Percentiles rank a stretch among this genome's conserved stretches.
These are phyloP conservation scores for Prunella himalayana DNA, from an alignment of 2,113 vertebrate genomes.

Conservation along the genomic window DNA sequence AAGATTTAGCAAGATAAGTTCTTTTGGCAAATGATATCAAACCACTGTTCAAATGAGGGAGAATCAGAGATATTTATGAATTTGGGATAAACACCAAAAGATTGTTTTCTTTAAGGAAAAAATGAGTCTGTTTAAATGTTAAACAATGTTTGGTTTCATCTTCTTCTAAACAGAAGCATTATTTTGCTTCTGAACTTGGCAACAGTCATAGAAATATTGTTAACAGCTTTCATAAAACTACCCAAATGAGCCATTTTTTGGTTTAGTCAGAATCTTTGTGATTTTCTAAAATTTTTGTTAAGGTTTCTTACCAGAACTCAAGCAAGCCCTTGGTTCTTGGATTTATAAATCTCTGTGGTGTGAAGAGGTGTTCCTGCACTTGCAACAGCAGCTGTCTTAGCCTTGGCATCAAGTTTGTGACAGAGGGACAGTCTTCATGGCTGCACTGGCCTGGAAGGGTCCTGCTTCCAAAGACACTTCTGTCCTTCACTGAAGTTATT, in stretches of 20 bases:
- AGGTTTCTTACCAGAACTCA: neutral
- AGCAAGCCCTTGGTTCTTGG: neutral
- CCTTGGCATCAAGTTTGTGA: neutral
- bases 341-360: neutral
- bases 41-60: neutral
- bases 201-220: neutral
- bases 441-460: neutral
- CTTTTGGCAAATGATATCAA: neutral
- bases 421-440: neutral
- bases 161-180: slow-evolving; percentile 14
- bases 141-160: neutral
- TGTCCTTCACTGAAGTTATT: neutral
- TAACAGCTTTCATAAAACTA: neutral
- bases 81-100: neutral
- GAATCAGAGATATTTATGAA: neutral
- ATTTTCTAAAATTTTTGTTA: neutral
- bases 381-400: neutral
- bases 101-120: neutral
- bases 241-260: neutral
- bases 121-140: neutral
- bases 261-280: neutral
- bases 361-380: neutral
- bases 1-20: neutral
- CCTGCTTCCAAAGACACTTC: neutral
- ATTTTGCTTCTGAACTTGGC: neutral